Conservation (phyloP, 2,888 invertebrate genomes). For the Latrodectus hesperus region DNA sequence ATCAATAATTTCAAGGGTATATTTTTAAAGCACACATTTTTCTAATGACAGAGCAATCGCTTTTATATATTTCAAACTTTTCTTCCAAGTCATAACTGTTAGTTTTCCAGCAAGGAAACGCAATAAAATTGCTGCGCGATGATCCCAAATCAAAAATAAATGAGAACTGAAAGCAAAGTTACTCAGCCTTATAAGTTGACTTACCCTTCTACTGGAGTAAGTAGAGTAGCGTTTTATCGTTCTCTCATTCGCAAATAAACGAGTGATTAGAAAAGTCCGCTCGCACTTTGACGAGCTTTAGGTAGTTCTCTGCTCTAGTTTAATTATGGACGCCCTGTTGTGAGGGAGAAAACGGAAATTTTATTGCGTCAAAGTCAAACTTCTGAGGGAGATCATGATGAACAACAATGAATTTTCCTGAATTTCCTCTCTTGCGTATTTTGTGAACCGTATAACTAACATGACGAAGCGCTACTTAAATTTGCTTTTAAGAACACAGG, state of each 20-base stretch:
- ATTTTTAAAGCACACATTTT: no score
- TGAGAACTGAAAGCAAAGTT: not conserved
- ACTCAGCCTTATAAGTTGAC: not conserved
- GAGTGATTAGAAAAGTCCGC: conserved; percentile 31
- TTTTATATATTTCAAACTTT: not conserved
- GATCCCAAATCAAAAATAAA: not conserved
- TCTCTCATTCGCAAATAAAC: conserved; percentile 10
- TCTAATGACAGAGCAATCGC: no score
- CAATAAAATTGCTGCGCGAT: not conserved
- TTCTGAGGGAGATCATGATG: not conserved
- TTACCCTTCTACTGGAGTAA: not conserved
- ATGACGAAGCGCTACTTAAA: conserved; percentile 12
- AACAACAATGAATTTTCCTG: conserved; percentile 23
- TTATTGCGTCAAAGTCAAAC: conserved; percentile 57
- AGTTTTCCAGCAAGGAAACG: not conserved
- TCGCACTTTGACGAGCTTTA: conserved; percentile 28
- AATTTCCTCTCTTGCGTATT: conserved; percentile 41
- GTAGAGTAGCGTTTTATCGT: not conserved
- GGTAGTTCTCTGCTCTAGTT: conserved; percentile 7
- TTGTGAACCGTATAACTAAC: conserved; percentile 32
- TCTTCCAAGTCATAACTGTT: not conserved
- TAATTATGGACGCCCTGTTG: conserved; percentile 29
- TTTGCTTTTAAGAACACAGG: conserved; percentile 25
- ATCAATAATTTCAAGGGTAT: no score
- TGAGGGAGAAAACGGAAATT: conserved; percentile 4